Evolutionary conservation across 2,888 invertebrate genomes (phyloP).

Genomic region (Lepetodrilus schrolli): DNA sequence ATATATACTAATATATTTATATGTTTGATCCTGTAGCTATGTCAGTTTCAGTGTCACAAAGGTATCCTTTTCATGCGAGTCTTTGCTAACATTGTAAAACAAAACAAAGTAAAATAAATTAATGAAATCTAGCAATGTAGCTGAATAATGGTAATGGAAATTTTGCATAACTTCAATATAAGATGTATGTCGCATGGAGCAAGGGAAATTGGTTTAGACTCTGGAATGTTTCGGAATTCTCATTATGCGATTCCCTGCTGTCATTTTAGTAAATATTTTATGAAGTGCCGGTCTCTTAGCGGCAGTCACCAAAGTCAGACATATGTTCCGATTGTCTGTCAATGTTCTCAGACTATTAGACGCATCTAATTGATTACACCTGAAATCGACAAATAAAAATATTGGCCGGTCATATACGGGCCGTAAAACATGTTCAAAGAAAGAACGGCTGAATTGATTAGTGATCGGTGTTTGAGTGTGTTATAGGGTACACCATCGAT

Average conservation of each 20-base stretch:
- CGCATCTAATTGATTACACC: neutral
- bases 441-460: neutral
- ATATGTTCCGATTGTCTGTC: neutral
- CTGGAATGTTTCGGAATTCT: neutral
- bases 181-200: too few species aligned
- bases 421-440: neutral
- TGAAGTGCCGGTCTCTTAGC: neutral
- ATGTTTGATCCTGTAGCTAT: too few species aligned
- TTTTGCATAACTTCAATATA: neutral
- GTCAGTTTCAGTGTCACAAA: too few species aligned
- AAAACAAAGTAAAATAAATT: neutral
- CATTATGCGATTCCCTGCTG: neutral
- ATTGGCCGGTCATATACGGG: neutral
- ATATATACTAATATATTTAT: too few species aligned
- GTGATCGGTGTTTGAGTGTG: neutral
- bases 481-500: neutral
- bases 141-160: neutral
- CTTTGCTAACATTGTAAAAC: too few species aligned
- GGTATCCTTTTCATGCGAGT: too few species aligned
- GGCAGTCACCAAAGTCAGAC: too few species aligned
- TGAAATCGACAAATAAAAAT: neutral
- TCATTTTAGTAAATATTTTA: slow-evolving; percentile 1
- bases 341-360: neutral
- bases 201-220: neutral
- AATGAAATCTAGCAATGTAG: neutral